Base-by-base conservation (phyloP, 2,888 invertebrate genomes). In the Xanthia togata region DNA sequence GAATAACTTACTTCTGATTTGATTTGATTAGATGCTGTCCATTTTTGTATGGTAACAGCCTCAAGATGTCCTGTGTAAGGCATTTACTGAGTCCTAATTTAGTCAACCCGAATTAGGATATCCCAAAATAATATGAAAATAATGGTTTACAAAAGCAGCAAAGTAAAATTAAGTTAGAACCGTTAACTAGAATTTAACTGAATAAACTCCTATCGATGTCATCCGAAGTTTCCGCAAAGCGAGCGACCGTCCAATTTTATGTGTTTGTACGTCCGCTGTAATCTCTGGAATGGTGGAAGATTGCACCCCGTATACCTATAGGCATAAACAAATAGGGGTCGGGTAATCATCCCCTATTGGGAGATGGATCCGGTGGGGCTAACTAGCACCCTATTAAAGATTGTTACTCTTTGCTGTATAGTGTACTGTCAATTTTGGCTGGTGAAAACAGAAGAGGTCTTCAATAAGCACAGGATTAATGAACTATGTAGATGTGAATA, bases 251-350 rank as follows among this genome's bases (percentile, higher is more conserved):
- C 64, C 64, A n/a, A 38, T 73, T 79, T 83, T 83, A 79, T 79
- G 68, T 82, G 60, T 70, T 78, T 70, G 65, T 73, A 50, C 67
- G 44, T 62, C 64, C 79, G 47, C 55, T 47, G 68, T 83, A 78
- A 73, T 83, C 79, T 70, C 44, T 62, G 57, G 50, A 78, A 81
- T 41, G 67, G 65, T 35, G 73, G 79, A 72, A 81, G 72, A 73
- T 83, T 60, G 50, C 63, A 20, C 70, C 59, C 59, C 65, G 55
- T 59, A 12, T 44, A 78, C 79, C 79, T 83, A 71, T 53, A 68
- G 67, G 60, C 57, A 57, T 78, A 73, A 82, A 78, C 81, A 83
- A 78, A 78, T 53, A 70, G 55, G 71, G 53, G 20, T 55, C 41
- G 50, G n/a, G 35, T 67, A 62, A 73, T 70, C 47, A 57, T 72